Evolutionary conservation across 2,888 invertebrate genomes (phyloP).

Genomic region (Erynnis tages): DNA sequence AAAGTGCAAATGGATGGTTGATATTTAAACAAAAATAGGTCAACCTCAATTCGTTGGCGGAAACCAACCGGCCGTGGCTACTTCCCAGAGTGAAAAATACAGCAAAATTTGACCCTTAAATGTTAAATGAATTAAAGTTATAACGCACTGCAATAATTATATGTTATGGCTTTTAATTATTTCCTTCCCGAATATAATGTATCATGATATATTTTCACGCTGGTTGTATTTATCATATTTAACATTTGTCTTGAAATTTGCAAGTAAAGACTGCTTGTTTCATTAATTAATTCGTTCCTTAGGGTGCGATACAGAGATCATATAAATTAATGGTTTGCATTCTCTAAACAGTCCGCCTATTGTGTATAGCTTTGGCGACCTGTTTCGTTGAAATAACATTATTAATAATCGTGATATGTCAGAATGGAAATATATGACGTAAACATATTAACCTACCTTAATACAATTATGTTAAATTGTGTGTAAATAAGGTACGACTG

Average conservation of each 20-base stretch:
- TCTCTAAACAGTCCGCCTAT: conserved; percentile 15
- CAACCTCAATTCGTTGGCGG: too few relatives aligned
- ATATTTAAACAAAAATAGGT: too few relatives aligned
- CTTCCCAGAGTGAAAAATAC: too few relatives aligned
- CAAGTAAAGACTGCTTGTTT: not conserved
- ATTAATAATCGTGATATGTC: conserved; percentile 16
- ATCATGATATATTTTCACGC: too few relatives aligned
- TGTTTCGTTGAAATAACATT: conserved; percentile 18
- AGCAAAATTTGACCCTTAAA: too few relatives aligned
- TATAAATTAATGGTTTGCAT: conserved; percentile 15
- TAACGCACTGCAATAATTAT: too few relatives aligned
- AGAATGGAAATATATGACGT: conserved; percentile 10
- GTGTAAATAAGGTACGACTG: too few relatives aligned
- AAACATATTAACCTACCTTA: not conserved
- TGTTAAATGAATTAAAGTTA: too few relatives aligned
- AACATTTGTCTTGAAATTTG: not conserved
- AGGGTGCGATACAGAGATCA: conserved; percentile 6
- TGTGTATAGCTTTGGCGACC: conserved; percentile 2
- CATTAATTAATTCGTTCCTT: conserved; percentile 2
- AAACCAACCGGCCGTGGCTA: too few relatives aligned
- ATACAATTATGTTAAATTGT: not conserved
- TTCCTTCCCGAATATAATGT: too few relatives aligned
- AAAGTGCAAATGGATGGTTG: too few relatives aligned
- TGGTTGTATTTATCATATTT: not conserved
- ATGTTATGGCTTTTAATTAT: too few relatives aligned